These are phyloP conservation scores for Typhlichthys subterraneus DNA, from an alignment of 2,797 vertebrate species.

Conservation along the genomic window DNA sequence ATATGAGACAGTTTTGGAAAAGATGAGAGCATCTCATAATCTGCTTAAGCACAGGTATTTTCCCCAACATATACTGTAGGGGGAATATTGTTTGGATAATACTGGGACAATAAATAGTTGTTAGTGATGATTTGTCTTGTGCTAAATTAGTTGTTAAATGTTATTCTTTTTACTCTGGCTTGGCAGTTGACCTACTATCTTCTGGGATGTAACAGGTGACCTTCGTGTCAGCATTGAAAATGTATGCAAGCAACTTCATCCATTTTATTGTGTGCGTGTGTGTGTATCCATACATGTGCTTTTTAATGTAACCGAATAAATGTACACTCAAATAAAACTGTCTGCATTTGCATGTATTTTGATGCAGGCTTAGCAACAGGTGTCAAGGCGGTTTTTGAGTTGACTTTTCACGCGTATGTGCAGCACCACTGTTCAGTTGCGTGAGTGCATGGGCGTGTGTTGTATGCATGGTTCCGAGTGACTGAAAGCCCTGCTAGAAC, in stretches of 20 bases:
- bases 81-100: slow-evolving; percentile 60
- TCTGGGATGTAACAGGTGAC: slow-evolving; percentile 44
- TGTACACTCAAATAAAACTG: no score
- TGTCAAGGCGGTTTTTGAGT: no score
- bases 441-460: background rate
- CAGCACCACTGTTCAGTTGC: slow-evolving; percentile 3
- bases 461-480: background rate
- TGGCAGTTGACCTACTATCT: slow-evolving; percentile 17
- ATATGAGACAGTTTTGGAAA: slow-evolving; percentile 19
- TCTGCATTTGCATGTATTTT: no score
- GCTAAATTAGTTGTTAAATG: slow-evolving; percentile 59
- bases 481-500: slow-evolving; percentile 18
- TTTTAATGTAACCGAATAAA: background rate
- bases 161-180: slow-evolving; percentile 38
- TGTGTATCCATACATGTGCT: background rate
- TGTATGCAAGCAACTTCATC: background rate
- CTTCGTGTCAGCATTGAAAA: slow-evolving; percentile 34
- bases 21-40: slow-evolving; percentile 42
- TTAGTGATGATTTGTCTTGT: slow-evolving; percentile 54
- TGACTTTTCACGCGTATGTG: slow-evolving; percentile 12
- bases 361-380: no score
- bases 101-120: slow-evolving; percentile 44
- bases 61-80: slow-evolving; percentile 42
- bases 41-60: slow-evolving; percentile 71
- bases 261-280: slow-evolving; percentile 5